Base-by-base conservation (phyloP, 2,888 invertebrate genomes). In the Furcula furcula region DNA sequence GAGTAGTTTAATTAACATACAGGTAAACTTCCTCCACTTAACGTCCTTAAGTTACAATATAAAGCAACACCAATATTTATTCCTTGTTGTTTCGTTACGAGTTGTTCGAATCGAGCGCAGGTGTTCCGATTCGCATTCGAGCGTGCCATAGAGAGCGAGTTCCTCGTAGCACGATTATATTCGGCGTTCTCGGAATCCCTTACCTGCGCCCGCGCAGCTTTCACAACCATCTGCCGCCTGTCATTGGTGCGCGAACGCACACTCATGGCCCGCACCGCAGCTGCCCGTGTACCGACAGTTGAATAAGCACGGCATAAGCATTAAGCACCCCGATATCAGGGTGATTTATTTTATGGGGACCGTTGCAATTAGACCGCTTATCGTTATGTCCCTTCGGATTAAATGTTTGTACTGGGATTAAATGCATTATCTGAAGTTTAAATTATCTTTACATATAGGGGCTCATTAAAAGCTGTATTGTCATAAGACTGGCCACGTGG, bases 121-220 rank as follows among this genome's bases (percentile, higher is more conserved):
- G 78, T 80, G 83, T 76, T 67, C n/a, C 66, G 50, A 70, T 76
- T 75, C 70, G 70, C 75, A 68, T 70, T 68, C 58, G 65, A 70
- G 65, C 67, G 68, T 57, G 65, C 71, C 62, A 67, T 77, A 74
- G 74, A 79, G 78, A 78, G 76, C 71, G 73, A 75, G 68, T 87
- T 86, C 81, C 71, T 57, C 71, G 83, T 81, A 84, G 56, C 61
- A 69, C 76, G 79, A 85, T 84, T 87, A 85, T 84, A 86, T 86
- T 88, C 78, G 85, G 79, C 73, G 73, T 88, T 86, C 87, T 80
- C 56, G 61, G 86, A 87, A 87, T 67, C 75, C 71, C 76, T 68
- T 86, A 86, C 87, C 86, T 85, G 84, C 76, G 70, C 58, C 59
- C 55, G 68, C 67, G 75, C 70, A 66, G 76, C 87, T 81, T 80